phyloP scores from a whole-genome alignment of 2,797 vertebrate genomes.

The Lacerta agilis region DNA sequence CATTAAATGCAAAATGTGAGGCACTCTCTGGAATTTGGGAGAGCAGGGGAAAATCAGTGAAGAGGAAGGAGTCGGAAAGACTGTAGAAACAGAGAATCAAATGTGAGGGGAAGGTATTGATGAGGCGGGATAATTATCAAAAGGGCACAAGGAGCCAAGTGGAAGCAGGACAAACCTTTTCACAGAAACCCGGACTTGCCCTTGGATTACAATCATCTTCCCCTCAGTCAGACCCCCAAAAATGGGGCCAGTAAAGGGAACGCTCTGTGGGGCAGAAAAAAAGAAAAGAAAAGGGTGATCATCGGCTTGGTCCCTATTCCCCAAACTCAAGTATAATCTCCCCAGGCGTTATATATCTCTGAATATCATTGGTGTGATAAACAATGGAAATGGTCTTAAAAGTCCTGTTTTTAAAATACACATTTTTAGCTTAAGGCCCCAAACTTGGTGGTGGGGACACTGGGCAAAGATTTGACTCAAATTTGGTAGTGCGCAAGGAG shows the following conservation, averaged over 20 bases:
- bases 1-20: not conserved
- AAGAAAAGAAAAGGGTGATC: no score
- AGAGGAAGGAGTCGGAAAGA: not conserved
- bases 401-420: not conserved
- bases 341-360: not conserved
- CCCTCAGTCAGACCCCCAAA: constrained; percentile 14
- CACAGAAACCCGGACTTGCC: not conserved
- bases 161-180: constrained; percentile 5
- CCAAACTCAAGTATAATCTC: not conserved
- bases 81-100: not conserved
- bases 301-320: not conserved
- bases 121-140: no score
- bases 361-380: not conserved
- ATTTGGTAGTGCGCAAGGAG: not conserved
- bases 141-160: no score
- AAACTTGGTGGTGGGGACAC: not conserved
- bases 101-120: not conserved
- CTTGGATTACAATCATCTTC: constrained; percentile 19
- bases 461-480: not conserved
- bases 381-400: not conserved
- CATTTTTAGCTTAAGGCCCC: not conserved
- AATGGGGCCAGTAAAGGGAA: constrained; percentile 27
- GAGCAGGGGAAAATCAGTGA: not conserved
- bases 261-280: not conserved
- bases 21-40: not conserved